Evolutionary conservation across 2,113 vertebrate genomes (phyloP), one percentile per base, ranked within the genome.

Genomic region (Tyto alba): DNA sequence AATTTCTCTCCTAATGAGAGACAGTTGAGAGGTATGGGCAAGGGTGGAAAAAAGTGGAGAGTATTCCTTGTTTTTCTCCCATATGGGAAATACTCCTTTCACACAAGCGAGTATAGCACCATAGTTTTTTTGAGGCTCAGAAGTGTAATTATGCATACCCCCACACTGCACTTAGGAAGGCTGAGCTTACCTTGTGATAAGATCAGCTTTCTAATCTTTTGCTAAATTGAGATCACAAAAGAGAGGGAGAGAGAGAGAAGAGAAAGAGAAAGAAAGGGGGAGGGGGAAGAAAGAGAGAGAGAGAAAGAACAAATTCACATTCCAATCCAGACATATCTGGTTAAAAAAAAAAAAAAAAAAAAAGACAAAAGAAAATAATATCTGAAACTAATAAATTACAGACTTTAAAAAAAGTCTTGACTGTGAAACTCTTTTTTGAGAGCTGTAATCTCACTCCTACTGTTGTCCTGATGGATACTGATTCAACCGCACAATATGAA

Each of bases 171-270:
- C 98, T 98, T 97, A 97, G 86, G 97, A 98, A 98, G 97, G 98
- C 98, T 98, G 98, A 98, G 98, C 98, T 98, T 98, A 98, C 98
- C 98, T 98, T 98, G 98, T 98, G 98, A 98, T 97, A 98, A 98
- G 98, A 98, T 98, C 98, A 98, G 98, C 98, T 98, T 98, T 98
- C 98, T 98, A 98, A 98, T 98, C 98, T 98, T 98, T 98, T 98
- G 98, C 98, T 98, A 98, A 98, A 98, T 98, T 96, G 98, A 98
- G 98, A 98, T 98, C 98, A 98, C 98, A 98, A 98, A 97, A 98
- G 97, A 98, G 96, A 97, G 95, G 97, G 97, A 97, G 95, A 97
- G 97, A 95, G 95, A 94, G 92, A 83, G 89, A 84, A 69, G 66
- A 96, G 93, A 93, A 25, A 97, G 36, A 97, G 34, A 97, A 10